Evolutionary conservation across 2,113 vertebrate species (phyloP).

Genomic region (Mobula hypostoma): DNA sequence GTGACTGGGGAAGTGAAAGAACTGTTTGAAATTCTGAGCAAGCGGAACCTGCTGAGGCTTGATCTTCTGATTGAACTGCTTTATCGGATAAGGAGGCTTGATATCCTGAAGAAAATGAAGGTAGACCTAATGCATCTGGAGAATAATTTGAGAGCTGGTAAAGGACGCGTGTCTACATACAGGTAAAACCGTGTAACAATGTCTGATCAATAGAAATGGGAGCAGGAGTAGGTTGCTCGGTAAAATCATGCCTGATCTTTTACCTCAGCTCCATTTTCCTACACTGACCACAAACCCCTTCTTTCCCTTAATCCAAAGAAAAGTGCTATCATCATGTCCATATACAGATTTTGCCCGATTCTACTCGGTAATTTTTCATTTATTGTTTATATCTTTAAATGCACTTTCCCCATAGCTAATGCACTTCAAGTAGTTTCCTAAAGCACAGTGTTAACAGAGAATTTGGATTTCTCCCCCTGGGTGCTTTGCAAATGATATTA

Average conservation of each 20-base stretch:
- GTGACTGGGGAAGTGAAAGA: conserved; percentile 44
- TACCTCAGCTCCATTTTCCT: neutral
- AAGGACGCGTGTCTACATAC: conserved; percentile 61
- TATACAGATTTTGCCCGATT: too few relatives aligned
- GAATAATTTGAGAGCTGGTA: conserved; percentile 43
- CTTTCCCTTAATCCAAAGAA: neutral
- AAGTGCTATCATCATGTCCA: too few relatives aligned
- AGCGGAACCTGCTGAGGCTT: conserved; percentile 47
- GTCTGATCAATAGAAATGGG: too few relatives aligned
- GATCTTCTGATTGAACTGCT: conserved; percentile 62
- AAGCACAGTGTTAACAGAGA: too few relatives aligned
- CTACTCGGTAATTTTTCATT: too few relatives aligned
- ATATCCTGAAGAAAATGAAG: conserved; percentile 64
- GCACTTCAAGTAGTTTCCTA: too few relatives aligned
- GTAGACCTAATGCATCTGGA: conserved; percentile 57
- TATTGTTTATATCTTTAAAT: too few relatives aligned
- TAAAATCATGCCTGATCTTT: neutral
- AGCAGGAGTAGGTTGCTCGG: neutral
- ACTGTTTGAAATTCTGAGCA: conserved; percentile 51
- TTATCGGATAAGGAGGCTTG: conserved; percentile 67
- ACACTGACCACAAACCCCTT: neutral
- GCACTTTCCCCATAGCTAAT: too few relatives aligned
- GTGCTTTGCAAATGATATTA: too few relatives aligned
- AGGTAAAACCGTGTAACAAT: conserved; percentile 58
- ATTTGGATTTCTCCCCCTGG: too few relatives aligned